Evolutionary conservation across 2,113 vertebrate genomes (phyloP), one percentile per base, ranked within the genome.

Genomic region (Noctilio leporinus): DNA sequence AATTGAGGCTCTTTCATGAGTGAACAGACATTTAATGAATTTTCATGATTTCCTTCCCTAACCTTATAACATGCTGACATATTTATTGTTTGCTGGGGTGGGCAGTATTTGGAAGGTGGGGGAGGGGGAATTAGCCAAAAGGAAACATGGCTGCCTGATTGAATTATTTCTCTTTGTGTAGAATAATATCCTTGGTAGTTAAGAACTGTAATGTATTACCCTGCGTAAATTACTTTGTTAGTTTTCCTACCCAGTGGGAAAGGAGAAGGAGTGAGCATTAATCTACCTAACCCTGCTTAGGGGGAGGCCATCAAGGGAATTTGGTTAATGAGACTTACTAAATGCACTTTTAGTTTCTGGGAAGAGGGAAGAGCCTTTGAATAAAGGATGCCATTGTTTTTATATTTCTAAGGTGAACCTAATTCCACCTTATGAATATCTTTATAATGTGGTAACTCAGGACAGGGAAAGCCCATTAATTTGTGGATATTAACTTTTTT

Each of bases 161-260:
- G 92, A 90, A 94, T 96, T 91, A 91, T 91, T 95, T 95, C n/a
- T 93, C 59, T 96, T 85, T 83, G 43, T 73, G 43, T 55, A 89
- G 67, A 88, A 75, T 40, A 91, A 95, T 88, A 82, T 30, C 35
- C 62, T 95, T 43, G 75, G n/a, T 88, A 88, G 82, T 85, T 62
- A 83, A 94, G 59, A 89, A 62, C 14, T 38, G 2, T 24, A 76
- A 30, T 89, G 17, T 70, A 80, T 69, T 73, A n/a, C 24, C 67
- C 65, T 77, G 35, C 85, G 78, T 92, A 90, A 92, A 92, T 92
- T 72, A 57, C 59, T 91, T 96, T 53, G 87, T 90, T 96, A 67
- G 83, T 43, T 97, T 86, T 77, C 20, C 62, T 92, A 22, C 33
- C 70, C 59, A n/a, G 33, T 65, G 83, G 82, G n/a, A 85, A 67